Evolutionary conservation across 2,797 vertebrate species (phyloP), one percentile per base, ranked within the genome.

Genomic region (Tokudaia tokunoshimensis): DNA sequence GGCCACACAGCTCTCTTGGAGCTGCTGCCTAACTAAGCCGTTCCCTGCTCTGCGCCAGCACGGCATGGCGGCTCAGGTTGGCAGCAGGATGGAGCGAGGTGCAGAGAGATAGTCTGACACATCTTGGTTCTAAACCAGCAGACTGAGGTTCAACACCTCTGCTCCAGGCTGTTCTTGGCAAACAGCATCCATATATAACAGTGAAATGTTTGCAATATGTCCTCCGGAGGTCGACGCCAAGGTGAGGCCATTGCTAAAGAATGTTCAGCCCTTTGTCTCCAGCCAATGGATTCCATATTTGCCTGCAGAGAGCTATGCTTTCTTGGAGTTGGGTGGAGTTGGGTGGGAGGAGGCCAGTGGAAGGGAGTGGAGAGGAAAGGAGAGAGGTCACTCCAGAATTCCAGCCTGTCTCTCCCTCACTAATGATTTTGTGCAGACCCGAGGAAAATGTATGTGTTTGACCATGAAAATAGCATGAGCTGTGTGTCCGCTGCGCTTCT

Each of bases 201-300:
- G 94, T n/a, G 44, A 94, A 96, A 98, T 86, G 90, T 96, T 76
- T 96, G 97, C 95, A 97, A 47, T 78, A 65, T 91, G 97, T 94
- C 97, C 95, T n/a, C 65, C 55, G 93, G 50, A 78, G 80, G 22
- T 50, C 19, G 94, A 91, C 97, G 98, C 98, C 98, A 97, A 97
- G 96, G 98, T 97, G 97, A 98, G 97, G 98, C 96, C 95, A 97
- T 96, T 91, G 94, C 92, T 94, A 93, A 98, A 97, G 98, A 97
- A 98, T 98, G 97, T 75, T 90, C 89, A 22, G 90, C 92, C 97
- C 96, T 96, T 92, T 96, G 70, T 26, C 97, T 92, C 78, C 88
- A 94, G 44, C 10, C 79, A 94, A 83, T 70, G 78, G 67, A 57
- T 98, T 84, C 91, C 91, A 92, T 34, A 89, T 37, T 83, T 29